phyloP scores from a whole-genome alignment of 2,888 invertebrate genomes.

The Epinotia nisella region DNA sequence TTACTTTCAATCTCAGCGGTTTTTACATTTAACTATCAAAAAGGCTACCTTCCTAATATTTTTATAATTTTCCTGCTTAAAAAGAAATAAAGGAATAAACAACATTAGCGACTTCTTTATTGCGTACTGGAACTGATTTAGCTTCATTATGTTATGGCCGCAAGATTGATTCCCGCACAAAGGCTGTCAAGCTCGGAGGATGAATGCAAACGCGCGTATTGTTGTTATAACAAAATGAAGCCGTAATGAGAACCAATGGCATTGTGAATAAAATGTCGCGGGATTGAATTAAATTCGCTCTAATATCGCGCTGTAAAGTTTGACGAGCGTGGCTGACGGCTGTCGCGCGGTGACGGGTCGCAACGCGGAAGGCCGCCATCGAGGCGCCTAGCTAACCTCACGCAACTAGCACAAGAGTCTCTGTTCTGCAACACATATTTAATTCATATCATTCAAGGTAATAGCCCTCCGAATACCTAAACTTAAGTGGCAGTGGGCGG shows the following conservation, averaged over 20 bases:
- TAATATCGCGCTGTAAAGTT: conserved; percentile 76
- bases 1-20: conserved; percentile 26
- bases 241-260: conserved; percentile 74
- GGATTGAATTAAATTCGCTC: conserved; percentile 81
- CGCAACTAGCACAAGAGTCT: conserved; percentile 3
- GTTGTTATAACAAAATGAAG: conserved; percentile 83
- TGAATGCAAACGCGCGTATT: conserved; percentile 72
- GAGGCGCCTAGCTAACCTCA: conserved; percentile 32
- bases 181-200: conserved; percentile 71
- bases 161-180: conserved; percentile 81
- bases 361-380: conserved; percentile 49
- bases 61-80: conserved; percentile 49
- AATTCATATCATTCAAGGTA: background rate
- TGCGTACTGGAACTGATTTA: conserved; percentile 76
- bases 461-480: too few relatives aligned
- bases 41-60: background rate
- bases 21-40: background rate
- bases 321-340: conserved; percentile 80
- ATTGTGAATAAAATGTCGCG: conserved; percentile 69
- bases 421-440: background rate
- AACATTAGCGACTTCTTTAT: conserved; percentile 77
- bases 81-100: conserved; percentile 66
- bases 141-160: conserved; percentile 77
- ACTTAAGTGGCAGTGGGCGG: too few relatives aligned
- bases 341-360: conserved; percentile 60